Evolutionary conservation across 1,140 invertebrate species (phyloP), one percentile per base, ranked within the genome.

Genomic region (Drosophila triauraria): DNA sequence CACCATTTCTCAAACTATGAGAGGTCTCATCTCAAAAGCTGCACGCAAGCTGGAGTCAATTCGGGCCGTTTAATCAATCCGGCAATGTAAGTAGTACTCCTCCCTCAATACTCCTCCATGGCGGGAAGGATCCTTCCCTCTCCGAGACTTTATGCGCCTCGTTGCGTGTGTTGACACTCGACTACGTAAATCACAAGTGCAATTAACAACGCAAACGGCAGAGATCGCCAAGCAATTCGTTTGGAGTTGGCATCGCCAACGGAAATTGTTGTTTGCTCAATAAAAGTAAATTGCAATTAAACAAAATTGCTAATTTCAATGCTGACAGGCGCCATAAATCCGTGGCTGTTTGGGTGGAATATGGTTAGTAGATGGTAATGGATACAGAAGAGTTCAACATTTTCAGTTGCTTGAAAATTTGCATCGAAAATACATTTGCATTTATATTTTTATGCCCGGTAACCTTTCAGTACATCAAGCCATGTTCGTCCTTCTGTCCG

Each of bases 271-370:
- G 80, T 84, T 88, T 83, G 80, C 68, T 50, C 85, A 88, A 88
- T 88, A 88, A 88, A 88, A 88, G 77, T 88, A 90, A 88, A 88
- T 90, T 88, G 85, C 84, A 90, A 88, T 88, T 84, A 88, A 84
- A 84, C 81, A 84, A 84, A 84, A 88, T 90, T 88, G 85, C 84
- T 84, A 87, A 87, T 87, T 87, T 80, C 83, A 84, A 78, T 80
- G 84, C 83, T 84, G 83, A 87, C 84, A 87, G 78, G 53, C 53
- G 61, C 84, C 80, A 80, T 87, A 83, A 83, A 88, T 88, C 63
- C 40, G 58, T 50, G 20, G 50, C 61, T 27, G 53, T 69, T 71
- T 54, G 70, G 61, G 63, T 20, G 48, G 56, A 59, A 44, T 60
- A 51, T 59, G 7, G 23, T 32, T 50, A 10, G 20, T n/a, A 10